Base-by-base conservation (phyloP, 2,113 vertebrate genomes). In the Eulemur macaco region DNA sequence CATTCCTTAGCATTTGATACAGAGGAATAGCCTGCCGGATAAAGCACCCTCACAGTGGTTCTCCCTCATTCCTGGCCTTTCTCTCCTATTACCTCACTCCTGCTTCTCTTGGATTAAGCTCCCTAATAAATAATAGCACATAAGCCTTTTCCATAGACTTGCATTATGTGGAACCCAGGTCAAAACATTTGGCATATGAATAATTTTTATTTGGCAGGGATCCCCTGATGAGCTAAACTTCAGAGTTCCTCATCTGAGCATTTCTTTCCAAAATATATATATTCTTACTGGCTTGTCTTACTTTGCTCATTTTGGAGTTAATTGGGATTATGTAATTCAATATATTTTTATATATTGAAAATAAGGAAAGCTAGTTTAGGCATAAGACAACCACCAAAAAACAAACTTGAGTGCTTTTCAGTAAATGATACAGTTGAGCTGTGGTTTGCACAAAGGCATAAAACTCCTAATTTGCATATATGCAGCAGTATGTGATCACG, bases 271-370 rank as follows among this genome's bases (percentile, higher is more conserved):
- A 96, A 92, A 21, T 21, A 82, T 47, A 42, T 68, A 3, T 60
- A 6, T 82, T 50, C 50, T 90, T 90, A 60, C 31, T 92, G 50
- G 52, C 21, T 39, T 91, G 37, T 60, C 78, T 94, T 60, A 29
- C 47, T 88, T 77, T 86, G 68, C 39, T 54, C 47, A 58, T 58
- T 91, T 96, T 71, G 50, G 23, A 74, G n/a, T 73, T 81, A 80
- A 81, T 50, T 71, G 5, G 17, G 64, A 14, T 56, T 47, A 87
- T 87, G 3, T 47, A 82, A 50, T 80, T 50, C 29, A 84, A 42
- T 87, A 58, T 80, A 80, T 80, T 84, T 76, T 93, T 52, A 74
- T 80, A 71, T 39, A 54, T 23, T 54, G 34, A 87, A 93, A 94
- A 45, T 45, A 76, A 85, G 56, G 66, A 89, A 37, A 73, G 47